Conservation (phyloP, 1,140 invertebrate species). For the Galleria mellonella region DNA sequence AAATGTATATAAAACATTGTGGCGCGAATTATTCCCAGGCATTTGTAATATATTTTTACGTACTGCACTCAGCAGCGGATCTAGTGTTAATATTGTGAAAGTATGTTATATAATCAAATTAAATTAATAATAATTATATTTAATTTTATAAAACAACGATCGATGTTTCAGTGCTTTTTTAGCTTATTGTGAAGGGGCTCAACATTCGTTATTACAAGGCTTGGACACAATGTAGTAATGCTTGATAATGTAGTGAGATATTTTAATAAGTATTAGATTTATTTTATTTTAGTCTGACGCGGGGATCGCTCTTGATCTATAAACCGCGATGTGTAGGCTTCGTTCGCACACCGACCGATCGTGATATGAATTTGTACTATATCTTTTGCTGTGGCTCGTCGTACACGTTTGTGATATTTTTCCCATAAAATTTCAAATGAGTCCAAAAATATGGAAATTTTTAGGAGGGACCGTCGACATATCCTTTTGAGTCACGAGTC, state of each 20-base stretch:
- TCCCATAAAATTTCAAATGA: too few species aligned
- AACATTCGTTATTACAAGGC: slow-evolving; percentile 9
- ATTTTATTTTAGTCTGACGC: too few species aligned
- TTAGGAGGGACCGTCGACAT: too few species aligned
- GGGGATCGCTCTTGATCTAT: too few species aligned
- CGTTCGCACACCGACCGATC: too few species aligned
- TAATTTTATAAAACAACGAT: slow-evolving; percentile 5
- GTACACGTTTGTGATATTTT: too few species aligned
- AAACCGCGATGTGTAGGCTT: too few species aligned
- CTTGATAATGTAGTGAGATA: slow-evolving; percentile 12
- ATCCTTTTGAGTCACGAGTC: too few species aligned
- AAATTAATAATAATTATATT: slow-evolving; percentile 9
- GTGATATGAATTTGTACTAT: too few species aligned
- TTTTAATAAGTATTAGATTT: slow-evolving; percentile 9
- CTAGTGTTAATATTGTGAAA: background rate
- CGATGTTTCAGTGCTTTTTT: slow-evolving; percentile 1
- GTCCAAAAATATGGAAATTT: too few species aligned
- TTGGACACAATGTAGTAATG: slow-evolving; percentile 23
- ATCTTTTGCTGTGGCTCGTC: too few species aligned
- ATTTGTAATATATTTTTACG: slow-evolving; percentile 16
- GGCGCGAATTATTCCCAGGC: slow-evolving; percentile 2
- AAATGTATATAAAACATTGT: too few species aligned
- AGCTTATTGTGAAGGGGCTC: slow-evolving; percentile 3
- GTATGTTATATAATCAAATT: slow-evolving; percentile 3
- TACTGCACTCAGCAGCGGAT: background rate